Evolutionary conservation across 1,140 invertebrate species (phyloP), one percentile per base, ranked within the genome.

Genomic region (Micrasema minimum): DNA sequence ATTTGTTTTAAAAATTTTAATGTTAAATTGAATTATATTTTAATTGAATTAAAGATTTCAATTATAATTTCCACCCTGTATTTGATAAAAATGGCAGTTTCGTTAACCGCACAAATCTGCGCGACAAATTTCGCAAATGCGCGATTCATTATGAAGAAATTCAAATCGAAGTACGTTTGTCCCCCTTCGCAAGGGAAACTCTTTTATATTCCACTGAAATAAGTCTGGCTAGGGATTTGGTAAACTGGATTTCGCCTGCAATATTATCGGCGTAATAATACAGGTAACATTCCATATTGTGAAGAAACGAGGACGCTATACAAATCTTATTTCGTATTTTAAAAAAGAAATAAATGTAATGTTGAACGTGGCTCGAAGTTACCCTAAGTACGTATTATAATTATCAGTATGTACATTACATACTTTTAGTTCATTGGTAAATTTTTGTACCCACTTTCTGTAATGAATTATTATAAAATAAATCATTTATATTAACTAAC

Each of bases 111-210:
- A 75, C 48, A 43, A 66, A 66, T 66, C 50, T 62, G 73, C 69
- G 66, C 69, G 61, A 72, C 73, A 75, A 75, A 75, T 75, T 72
- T 67, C 26, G 73, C 66, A 71, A 69, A 69, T 69, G 51, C 41
- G 23, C 55, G 22, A 16, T 59, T 57, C 50, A 69, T 69, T 46
- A 59, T 46, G 38, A 46, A 46, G 55, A 48, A 69, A 61, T 59
- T 59, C 41, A 61, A 59, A 69, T 69, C 20, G 6, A 69, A 69
- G 59, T 59, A 69, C 48, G 20, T 16, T 43, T 53, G 65, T 48
- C 20, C 43, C 20, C 22, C 59, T 46, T 45, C 41, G 9, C 9
- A 55, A 10, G 14, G 9, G 26, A 31, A 31, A 31, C 26, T n/a
- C n/a, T 20, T 51, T 51, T 22, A 14, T 10, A 16, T 46, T 51